Evolutionary conservation across 2,113 vertebrate genomes (phyloP), one percentile per base, ranked within the genome.

Genomic region (Chloebia gouldiae): DNA sequence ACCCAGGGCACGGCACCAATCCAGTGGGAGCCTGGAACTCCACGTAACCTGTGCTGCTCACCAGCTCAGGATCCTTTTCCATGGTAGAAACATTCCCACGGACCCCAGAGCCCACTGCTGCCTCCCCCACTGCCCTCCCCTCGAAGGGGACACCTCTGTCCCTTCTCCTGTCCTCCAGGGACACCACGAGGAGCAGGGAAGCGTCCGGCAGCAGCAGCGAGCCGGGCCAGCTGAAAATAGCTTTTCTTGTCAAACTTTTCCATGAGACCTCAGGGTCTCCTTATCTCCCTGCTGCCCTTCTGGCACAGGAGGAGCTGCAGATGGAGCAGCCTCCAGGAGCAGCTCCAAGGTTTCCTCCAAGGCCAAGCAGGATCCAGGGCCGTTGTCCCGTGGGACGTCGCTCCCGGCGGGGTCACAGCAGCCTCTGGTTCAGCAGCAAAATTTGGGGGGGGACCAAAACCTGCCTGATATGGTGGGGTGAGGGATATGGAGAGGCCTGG

Each of bases 171-270:
- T 35, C 71, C 90, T 61, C n/a, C n/a, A n/a, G n/a, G n/a, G n/a
- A n/a, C n/a, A n/a, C n/a, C n/a, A n/a, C n/a, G n/a, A n/a, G n/a
- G n/a, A n/a, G n/a, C n/a, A n/a, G n/a, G 76, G 88, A n/a, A 70
- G 59, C 0, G 4, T n/a, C 42, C 19, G 0, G 70, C 69, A 73
- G 86, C 82, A 49, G 13, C 71, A 64, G 66, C 1, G 1, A 90
- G 92, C 49, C 54, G 57, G 79, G 61, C 50, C 51, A 23, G 88
- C 95, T 65, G 64, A 82, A 97, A 97, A 96, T 95, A 91, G 53
- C 56, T 57, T 42, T 22, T 3, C 86, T 80, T 64, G 91, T 95
- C 66, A 0, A 85, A 94, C n/a, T 86, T 96, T 96, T 95, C 95
- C 96, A 54, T 6, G 51, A 82, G 94, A 51, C 71, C 81, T 80